Percentiles rank a stretch among this genome's conserved stretches.
Conservation (phyloP, 2,888 invertebrate species). For the Oxystoma pomonae region DNA sequence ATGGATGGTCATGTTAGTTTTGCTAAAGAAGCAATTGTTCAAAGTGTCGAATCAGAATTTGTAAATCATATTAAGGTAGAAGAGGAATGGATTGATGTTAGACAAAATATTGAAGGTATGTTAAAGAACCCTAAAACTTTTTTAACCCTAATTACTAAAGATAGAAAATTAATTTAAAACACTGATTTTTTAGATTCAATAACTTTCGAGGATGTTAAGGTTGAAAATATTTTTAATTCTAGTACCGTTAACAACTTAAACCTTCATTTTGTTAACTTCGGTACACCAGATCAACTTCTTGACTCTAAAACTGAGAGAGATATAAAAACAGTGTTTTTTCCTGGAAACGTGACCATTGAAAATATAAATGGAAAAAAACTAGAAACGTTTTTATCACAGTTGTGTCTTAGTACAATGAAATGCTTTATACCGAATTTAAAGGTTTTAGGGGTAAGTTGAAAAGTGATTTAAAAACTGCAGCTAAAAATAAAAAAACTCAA, state of each 20-base stretch:
- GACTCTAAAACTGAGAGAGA: constrained; percentile 20
- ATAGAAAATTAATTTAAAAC: no score
- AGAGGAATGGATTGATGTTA: constrained; percentile 29
- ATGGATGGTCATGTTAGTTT: constrained; percentile 38
- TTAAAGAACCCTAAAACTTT: no score
- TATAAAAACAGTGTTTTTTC: constrained; percentile 31
- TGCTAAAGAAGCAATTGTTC: constrained; percentile 26
- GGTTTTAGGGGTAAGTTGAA: constrained; percentile 50
- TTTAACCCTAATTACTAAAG: no score
- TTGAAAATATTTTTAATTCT: not conserved
- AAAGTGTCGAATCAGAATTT: constrained; percentile 24
- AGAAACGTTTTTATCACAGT: constrained; percentile 42
- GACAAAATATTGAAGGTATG: not conserved
- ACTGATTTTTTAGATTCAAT: not conserved
- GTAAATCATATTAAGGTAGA: constrained; percentile 30
- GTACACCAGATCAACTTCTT: not conserved
- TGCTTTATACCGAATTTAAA: constrained; percentile 43
- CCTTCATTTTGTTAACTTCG: not conserved
- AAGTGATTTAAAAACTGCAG: constrained; percentile 5
- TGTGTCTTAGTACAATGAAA: constrained; percentile 48
- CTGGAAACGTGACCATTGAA: constrained; percentile 39
- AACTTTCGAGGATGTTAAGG: not conserved
- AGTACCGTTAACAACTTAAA: not conserved
- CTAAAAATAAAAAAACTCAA: constrained; percentile 1
- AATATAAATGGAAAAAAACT: constrained; percentile 51